These are phyloP conservation scores for Pycnonotus jocosus DNA, from an alignment of 2,113 vertebrate genomes.

Conservation along the genomic window DNA sequence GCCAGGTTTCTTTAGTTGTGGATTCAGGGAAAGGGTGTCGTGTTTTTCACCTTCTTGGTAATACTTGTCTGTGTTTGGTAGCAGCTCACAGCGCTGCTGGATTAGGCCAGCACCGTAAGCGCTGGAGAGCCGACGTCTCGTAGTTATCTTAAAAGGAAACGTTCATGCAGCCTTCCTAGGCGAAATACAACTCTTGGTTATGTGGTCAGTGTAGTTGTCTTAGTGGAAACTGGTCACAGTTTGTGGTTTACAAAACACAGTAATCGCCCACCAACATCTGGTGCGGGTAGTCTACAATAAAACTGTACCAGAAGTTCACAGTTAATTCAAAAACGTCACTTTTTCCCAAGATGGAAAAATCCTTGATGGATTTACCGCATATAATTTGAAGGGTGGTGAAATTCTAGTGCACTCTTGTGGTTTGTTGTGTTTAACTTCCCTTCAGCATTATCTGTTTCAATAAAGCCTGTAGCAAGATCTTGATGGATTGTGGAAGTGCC, in stretches of 20 bases:
- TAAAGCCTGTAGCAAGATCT: not conserved
- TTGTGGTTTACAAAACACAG: not conserved
- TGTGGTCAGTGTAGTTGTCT: not conserved
- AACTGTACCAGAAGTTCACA: not conserved
- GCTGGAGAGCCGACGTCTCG: not conserved
- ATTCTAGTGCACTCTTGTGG: not conserved
- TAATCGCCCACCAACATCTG: not conserved
- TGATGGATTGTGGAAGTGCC: not conserved
- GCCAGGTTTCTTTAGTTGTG: not conserved
- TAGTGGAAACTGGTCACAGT: not conserved
- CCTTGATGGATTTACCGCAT: not conserved
- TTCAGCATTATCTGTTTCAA: not conserved
- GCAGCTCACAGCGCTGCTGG: not conserved
- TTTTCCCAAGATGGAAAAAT: not conserved
- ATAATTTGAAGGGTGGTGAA: not conserved
- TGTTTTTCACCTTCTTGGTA: not conserved
- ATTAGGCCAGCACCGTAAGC: not conserved
- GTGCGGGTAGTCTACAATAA: not conserved
- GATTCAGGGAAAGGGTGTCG: not conserved
- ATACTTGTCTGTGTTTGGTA: not conserved
- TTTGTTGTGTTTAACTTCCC: not conserved
- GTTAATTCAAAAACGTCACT: not conserved
- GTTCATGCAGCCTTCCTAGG: not conserved
- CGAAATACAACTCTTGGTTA: not conserved
- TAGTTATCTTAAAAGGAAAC: not conserved